A percentile compares a stretch with the other conserved stretches of the same genome.
Evolutionary conservation across 2,888 invertebrate species (phyloP).

Genomic region (Leucophenga maculata): DNA sequence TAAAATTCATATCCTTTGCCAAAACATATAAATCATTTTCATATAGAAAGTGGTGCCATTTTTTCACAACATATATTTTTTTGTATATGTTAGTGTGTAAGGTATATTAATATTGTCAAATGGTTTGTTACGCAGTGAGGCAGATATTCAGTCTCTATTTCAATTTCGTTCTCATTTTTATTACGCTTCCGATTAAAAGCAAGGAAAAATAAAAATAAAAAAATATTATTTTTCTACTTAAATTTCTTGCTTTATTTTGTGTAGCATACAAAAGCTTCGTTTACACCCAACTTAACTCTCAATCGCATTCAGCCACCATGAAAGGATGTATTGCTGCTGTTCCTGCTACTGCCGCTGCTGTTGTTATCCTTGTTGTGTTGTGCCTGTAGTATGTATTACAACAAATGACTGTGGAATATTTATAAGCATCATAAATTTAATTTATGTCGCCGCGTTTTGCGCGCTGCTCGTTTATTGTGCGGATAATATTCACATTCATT

Average conservation of each 20-base stretch:
- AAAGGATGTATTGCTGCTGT: constrained; percentile 23
- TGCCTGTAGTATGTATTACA: constrained; percentile 37
- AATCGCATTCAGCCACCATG: neutral
- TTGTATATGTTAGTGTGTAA: too few species aligned
- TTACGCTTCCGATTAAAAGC: too few species aligned
- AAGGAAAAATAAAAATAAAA: too few species aligned
- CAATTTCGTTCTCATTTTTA: too few species aligned
- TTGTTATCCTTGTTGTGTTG: constrained; percentile 40
- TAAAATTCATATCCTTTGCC: constrained; percentile 45
- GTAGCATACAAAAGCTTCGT: constrained; percentile 19
- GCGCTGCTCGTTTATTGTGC: constrained; percentile 66
- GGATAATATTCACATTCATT: constrained; percentile 59
- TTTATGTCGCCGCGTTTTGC: constrained; percentile 59
- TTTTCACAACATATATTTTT: neutral
- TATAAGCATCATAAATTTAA: constrained; percentile 69
- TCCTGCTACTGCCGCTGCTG: constrained; percentile 32
- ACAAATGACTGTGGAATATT: constrained; percentile 69
- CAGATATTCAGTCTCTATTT: too few species aligned
- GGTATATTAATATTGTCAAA: neutral
- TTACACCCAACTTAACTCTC: neutral
- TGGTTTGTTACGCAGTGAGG: neutral
- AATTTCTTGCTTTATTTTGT: neutral
- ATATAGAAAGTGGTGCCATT: neutral
- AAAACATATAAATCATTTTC: constrained; percentile 44
- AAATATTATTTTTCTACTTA: too few species aligned